A percentile compares a stretch with the other conserved stretches of the same genome.
Evolutionary conservation across 1,140 invertebrate species (phyloP).

Genomic region (Trichoplusia ni): DNA sequence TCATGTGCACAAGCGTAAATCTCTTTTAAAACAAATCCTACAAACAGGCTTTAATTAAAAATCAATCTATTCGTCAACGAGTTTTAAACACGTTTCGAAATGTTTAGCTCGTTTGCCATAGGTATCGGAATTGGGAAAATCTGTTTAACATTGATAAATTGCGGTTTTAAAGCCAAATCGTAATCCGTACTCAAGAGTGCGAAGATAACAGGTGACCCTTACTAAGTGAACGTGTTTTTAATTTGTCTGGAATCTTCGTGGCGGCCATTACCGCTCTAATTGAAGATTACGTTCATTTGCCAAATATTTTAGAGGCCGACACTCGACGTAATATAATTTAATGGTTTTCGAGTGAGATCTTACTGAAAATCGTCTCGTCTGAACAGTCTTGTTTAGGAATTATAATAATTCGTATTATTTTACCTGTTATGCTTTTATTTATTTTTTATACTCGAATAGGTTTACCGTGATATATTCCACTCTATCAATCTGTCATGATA

Average conservation of each 20-base stretch:
- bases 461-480: too few relatives aligned
- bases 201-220: constrained; percentile 6
- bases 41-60: too few relatives aligned
- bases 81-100: neutral
- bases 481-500: too few relatives aligned
- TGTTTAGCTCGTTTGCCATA: neutral
- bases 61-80: too few relatives aligned
- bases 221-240: constrained; percentile 31
- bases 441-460: too few relatives aligned
- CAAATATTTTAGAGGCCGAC: constrained; percentile 10
- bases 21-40: too few relatives aligned
- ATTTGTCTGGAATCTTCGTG: neutral
- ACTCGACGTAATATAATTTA: constrained; percentile 9
- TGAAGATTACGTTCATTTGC: constrained; percentile 10
- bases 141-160: constrained; percentile 1
- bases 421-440: too few relatives aligned
- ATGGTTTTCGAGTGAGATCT: neutral
- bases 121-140: constrained; percentile 1
- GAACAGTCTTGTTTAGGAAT: neutral
- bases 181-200: neutral
- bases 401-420: too few relatives aligned
- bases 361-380: neutral
- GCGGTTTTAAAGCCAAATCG: neutral
- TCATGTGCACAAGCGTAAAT: too few relatives aligned
- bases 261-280: constrained; percentile 6